These are phyloP conservation scores for Myopa testacea DNA, from an alignment of 2,888 invertebrate genomes.

Conservation along the genomic window DNA sequence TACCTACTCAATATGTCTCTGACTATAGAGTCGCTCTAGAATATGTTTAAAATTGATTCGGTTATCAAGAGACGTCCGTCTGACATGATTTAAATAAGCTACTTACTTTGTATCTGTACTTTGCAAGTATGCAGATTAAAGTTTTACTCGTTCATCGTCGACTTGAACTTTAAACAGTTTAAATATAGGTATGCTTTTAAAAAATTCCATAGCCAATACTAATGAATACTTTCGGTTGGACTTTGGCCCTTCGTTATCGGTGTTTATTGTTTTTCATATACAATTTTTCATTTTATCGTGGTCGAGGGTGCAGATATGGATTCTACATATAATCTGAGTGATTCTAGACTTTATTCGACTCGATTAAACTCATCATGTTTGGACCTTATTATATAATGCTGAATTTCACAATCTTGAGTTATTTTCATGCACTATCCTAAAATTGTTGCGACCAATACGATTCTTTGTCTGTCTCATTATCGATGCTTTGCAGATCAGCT, in stretches of 20 bases:
- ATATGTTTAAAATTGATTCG: too few species aligned
- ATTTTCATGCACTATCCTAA: too few species aligned
- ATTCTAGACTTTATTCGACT: not conserved
- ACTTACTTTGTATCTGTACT: not conserved
- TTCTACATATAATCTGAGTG: not conserved
- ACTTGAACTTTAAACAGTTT: conserved; percentile 4
- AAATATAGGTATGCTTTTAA: not conserved
- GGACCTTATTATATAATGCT: not conserved
- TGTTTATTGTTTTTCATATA: not conserved
- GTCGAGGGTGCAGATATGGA: not conserved
- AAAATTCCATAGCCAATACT: conserved; percentile 2
- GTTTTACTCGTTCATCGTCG: not conserved
- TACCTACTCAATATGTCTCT: too few species aligned
- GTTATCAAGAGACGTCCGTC: too few species aligned
- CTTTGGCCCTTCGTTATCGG: not conserved
- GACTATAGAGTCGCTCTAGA: too few species aligned
- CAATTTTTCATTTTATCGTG: not conserved
- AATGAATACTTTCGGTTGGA: conserved; percentile 18
- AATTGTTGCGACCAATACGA: too few species aligned
- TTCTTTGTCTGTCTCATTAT: too few species aligned
- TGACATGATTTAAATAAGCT: not conserved
- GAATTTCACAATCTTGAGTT: not conserved
- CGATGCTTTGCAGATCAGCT: too few species aligned
- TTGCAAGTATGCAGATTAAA: not conserved
- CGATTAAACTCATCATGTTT: not conserved